Evolutionary conservation across 2,113 vertebrate species (phyloP).

Genomic region (Osmerus eperlanus): DNA sequence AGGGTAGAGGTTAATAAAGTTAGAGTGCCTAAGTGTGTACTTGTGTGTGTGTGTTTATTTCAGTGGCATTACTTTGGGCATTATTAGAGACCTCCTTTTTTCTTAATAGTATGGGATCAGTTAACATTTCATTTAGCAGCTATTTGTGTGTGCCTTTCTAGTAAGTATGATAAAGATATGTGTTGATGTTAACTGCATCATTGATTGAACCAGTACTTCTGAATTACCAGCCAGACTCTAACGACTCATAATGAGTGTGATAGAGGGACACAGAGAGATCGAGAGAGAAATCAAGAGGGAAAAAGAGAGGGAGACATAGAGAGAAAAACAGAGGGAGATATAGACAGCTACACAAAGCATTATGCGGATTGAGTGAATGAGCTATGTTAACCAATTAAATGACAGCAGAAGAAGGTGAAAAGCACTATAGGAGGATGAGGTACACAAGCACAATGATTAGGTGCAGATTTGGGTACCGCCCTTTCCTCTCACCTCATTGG

Average conservation of each 20-base stretch:
- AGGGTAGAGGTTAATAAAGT: constrained; percentile 24
- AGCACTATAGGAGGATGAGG: constrained; percentile 11
- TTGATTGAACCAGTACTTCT: too few relatives aligned
- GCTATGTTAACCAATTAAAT: background rate
- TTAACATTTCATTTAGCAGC: too few relatives aligned
- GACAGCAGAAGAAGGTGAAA: constrained; percentile 9
- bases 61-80: too few relatives aligned
- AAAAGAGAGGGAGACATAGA: background rate
- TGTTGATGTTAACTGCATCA: too few relatives aligned
- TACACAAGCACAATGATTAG: constrained; percentile 19
- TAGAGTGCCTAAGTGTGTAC: constrained; percentile 16
- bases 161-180: too few relatives aligned
- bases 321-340: background rate
- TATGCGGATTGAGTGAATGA: background rate
- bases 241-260: background rate
- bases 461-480: constrained; percentile 16
- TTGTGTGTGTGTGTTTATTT: too few relatives aligned
- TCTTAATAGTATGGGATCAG: too few relatives aligned
- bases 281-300: background rate
- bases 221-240: too few relatives aligned
- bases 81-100: too few relatives aligned
- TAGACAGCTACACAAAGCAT: background rate
- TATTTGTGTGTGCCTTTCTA: too few relatives aligned
- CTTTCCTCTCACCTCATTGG: constrained; percentile 31
- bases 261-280: background rate